phyloP scores from a whole-genome alignment of 2,797 vertebrate species.

The Alfaro cultratus region DNA sequence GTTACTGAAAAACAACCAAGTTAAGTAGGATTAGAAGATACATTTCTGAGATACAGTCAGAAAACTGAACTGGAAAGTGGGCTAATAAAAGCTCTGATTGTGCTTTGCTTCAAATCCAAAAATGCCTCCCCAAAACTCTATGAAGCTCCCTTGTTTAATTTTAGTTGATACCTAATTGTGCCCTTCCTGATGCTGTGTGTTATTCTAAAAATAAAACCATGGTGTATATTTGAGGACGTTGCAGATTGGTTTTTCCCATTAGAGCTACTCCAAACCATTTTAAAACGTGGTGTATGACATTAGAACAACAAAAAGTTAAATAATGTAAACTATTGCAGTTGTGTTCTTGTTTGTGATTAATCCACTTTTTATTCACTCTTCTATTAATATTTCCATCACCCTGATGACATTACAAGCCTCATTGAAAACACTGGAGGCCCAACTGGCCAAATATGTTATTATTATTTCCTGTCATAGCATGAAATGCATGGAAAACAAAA shows the following conservation, averaged over 20 bases:
- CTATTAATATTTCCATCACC: background rate
- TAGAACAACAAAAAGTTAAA: background rate
- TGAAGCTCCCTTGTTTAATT: background rate
- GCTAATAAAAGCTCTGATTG: slow-evolving; percentile 9
- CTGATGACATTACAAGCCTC: background rate
- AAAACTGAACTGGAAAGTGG: slow-evolving; percentile 30
- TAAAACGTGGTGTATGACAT: background rate
- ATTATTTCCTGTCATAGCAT: background rate
- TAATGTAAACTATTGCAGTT: background rate
- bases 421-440: background rate
- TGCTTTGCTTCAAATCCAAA: background rate
- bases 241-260: too few relatives aligned
- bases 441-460: background rate
- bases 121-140: background rate
- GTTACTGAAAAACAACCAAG: slow-evolving; percentile 13
- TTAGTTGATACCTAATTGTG: background rate
- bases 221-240: too few relatives aligned
- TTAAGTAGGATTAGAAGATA: slow-evolving; percentile 19
- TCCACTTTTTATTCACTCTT: background rate
- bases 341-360: background rate
- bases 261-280: too few relatives aligned
- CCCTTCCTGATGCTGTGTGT: background rate
- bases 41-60: slow-evolving; percentile 15
- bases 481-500: background rate
- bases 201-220: background rate